These are phyloP conservation scores for Meloidogyne hapla DNA, from an alignment of 1,140 invertebrate genomes.

Conservation along the genomic window DNA sequence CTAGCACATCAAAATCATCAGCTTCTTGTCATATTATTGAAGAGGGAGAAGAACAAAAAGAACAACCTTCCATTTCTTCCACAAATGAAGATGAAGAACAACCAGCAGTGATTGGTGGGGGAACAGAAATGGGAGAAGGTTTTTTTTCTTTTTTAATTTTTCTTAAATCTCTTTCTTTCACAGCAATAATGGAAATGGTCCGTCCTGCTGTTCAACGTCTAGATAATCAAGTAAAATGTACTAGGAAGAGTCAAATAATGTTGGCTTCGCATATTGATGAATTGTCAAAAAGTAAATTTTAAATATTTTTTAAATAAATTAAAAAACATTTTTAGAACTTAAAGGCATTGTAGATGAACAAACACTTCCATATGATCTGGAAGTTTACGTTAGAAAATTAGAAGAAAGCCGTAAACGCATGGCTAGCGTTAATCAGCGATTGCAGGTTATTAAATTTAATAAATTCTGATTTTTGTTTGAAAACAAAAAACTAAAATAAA, in stretches of 20 bases:
- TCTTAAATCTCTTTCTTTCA: slow-evolving; percentile 17
- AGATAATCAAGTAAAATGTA: slow-evolving; percentile 52
- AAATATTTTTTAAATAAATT: not conserved
- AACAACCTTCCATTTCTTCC: not conserved
- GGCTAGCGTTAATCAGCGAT: slow-evolving; percentile 9
- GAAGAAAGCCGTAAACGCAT: slow-evolving; percentile 45
- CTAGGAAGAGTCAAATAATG: slow-evolving; percentile 47
- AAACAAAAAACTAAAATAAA: no score
- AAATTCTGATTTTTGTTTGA: not conserved
- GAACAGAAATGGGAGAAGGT: slow-evolving; percentile 10
- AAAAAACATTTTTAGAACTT: slow-evolving; percentile 35
- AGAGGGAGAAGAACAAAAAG: not conserved
- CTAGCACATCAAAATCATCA: not conserved
- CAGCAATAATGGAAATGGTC: slow-evolving; percentile 50
- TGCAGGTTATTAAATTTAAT: not conserved
- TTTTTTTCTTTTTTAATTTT: not conserved
- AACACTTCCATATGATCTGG: slow-evolving; percentile 45
- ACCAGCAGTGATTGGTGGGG: not conserved
- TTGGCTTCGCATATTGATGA: slow-evolving; percentile 40
- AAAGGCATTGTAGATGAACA: slow-evolving; percentile 50
- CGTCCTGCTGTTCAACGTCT: slow-evolving; percentile 42
- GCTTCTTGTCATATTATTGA: not conserved
- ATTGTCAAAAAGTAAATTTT: slow-evolving; percentile 42
- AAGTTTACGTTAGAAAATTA: slow-evolving; percentile 49
- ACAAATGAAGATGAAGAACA: not conserved